Evolutionary conservation across 2,797 vertebrate genomes (phyloP).

Genomic region (Linurgus olivaceus): DNA sequence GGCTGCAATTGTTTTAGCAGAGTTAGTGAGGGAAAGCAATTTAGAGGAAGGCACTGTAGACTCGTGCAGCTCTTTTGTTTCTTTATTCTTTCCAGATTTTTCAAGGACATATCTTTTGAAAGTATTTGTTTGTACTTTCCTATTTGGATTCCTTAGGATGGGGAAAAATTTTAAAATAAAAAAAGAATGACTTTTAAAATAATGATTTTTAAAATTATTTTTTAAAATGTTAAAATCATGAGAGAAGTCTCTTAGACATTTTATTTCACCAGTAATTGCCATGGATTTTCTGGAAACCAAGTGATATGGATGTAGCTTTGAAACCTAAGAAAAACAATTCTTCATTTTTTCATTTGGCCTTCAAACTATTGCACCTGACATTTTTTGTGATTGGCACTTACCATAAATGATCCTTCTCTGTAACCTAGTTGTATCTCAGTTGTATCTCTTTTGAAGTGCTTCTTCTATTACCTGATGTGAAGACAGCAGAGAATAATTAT

Average conservation of each 20-base stretch:
- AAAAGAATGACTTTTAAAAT: neutral
- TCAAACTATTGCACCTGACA: neutral
- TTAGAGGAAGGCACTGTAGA: neutral
- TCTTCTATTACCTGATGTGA: conserved; percentile 10
- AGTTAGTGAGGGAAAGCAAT: neutral
- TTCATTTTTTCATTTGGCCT: neutral
- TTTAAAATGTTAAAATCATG: neutral
- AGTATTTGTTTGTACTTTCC: neutral
- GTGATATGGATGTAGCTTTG: neutral
- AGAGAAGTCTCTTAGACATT: neutral
- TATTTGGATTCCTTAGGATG: neutral
- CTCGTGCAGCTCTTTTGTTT: neutral
- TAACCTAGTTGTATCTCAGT: neutral
- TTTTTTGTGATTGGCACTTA: neutral
- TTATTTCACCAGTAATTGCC: neutral
- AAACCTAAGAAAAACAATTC: neutral
- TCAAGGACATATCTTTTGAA: neutral
- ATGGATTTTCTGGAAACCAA: neutral
- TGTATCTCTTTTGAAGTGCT: neutral
- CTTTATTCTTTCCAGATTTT: neutral
- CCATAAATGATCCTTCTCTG: neutral
- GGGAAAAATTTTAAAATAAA: neutral
- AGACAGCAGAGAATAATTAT: conserved; percentile 20
- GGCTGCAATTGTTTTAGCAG: neutral
- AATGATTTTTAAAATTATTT: neutral